Percentiles rank a stretch among this genome's conserved stretches.
phyloP scores from a whole-genome alignment of 2,888 invertebrate genomes.

The Myathropa florea region DNA sequence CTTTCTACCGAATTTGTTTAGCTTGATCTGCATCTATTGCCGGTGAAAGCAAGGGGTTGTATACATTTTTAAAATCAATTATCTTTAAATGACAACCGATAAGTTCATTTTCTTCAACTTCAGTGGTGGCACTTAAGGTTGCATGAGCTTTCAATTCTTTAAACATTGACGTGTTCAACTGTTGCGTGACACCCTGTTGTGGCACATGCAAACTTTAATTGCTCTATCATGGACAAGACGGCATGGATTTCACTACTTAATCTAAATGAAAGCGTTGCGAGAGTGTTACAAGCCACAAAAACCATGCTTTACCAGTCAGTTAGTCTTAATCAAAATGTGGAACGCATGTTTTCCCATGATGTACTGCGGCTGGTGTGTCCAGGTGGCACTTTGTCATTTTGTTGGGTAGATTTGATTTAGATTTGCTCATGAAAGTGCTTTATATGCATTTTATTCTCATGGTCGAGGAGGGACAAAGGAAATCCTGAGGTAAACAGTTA shows the following conservation, averaged over 20 bases:
- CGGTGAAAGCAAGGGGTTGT: not conserved
- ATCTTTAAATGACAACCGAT: not conserved
- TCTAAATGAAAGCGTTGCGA: slow-evolving; percentile 14
- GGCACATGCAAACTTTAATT: slow-evolving; percentile 20
- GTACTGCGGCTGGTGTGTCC: not conserved
- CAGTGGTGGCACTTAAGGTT: not conserved
- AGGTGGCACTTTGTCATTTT: not conserved
- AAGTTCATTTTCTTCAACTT: not conserved
- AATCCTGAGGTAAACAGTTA: not conserved
- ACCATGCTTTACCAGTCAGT: not conserved
- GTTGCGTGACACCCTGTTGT: slow-evolving; percentile 33
- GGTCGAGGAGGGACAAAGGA: too few species aligned
- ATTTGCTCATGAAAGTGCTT: not conserved
- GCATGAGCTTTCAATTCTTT: slow-evolving; percentile 4
- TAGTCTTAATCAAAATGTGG: not conserved
- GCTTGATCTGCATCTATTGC: not conserved
- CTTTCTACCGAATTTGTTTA: too few species aligned
- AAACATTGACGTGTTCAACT: slow-evolving; percentile 13
- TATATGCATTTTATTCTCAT: too few species aligned
- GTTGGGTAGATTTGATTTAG: not conserved
- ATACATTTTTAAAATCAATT: slow-evolving; percentile 17
- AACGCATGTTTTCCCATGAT: not conserved
- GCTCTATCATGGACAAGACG: slow-evolving; percentile 20
- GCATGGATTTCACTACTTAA: slow-evolving; percentile 18
- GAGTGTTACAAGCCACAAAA: not conserved